Evolutionary conservation across 2,888 invertebrate species (phyloP).

Genomic region (Ephialtes manifestator): DNA sequence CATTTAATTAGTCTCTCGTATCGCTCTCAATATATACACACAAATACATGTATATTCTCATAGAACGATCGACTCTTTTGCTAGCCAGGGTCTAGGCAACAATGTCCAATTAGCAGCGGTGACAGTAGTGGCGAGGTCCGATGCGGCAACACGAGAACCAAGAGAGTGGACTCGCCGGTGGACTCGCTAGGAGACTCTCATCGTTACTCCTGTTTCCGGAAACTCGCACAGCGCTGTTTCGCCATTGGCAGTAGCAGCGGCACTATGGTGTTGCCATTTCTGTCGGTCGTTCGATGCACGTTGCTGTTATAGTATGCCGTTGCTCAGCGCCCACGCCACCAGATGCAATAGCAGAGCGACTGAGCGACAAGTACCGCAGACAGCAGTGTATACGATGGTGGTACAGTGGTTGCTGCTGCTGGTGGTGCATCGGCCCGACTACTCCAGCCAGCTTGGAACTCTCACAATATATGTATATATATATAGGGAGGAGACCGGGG

Average conservation of each 20-base stretch:
- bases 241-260: neutral
- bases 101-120: constrained; percentile 23
- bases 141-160: neutral
- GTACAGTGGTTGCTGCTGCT: neutral
- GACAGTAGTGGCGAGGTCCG: neutral
- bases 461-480: neutral
- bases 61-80: neutral
- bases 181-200: neutral
- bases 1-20: constrained; percentile 12
- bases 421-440: neutral
- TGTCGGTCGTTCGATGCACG: constrained; percentile 35
- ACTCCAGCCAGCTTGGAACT: neutral
- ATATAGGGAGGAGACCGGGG: too few species aligned
- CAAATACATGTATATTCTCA: neutral
- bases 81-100: neutral
- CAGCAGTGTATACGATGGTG: constrained; percentile 3
- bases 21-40: neutral
- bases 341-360: neutral
- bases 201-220: constrained; percentile 24
- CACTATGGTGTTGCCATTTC: constrained; percentile 21
- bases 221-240: constrained; percentile 12
- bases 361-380: constrained; percentile 17
- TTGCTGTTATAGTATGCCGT: constrained; percentile 7
- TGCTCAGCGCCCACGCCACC: constrained; percentile 7
- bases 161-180: constrained; percentile 16